Evolutionary conservation across 1,140 invertebrate genomes (phyloP).

Genomic region (Pseudomyrmex sp.): DNA sequence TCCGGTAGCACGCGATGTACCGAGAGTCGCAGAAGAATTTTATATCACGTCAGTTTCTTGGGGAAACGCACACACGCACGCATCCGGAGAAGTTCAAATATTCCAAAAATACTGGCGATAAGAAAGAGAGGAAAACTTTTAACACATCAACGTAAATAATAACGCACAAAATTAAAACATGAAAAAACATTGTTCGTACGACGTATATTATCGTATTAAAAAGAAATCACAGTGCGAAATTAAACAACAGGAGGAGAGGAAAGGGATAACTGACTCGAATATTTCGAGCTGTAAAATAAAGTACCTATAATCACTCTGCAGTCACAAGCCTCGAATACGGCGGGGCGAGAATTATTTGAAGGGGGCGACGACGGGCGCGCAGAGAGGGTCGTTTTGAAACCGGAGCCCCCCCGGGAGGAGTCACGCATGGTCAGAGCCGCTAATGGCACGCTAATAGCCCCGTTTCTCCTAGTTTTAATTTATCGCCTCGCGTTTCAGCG

Average conservation of each 20-base stretch:
- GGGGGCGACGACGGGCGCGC: not conserved
- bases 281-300: not conserved
- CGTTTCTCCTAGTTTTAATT: conserved; percentile 83
- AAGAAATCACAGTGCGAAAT: not conserved
- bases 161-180: not conserved
- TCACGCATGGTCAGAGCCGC: conserved; percentile 80
- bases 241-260: not conserved
- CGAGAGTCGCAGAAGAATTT: conserved; percentile 14
- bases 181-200: not conserved
- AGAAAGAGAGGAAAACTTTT: too few relatives aligned
- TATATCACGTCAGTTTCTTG: conserved; percentile 22
- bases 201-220: too few relatives aligned
- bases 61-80: not conserved
- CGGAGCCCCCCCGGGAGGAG: conserved; percentile 64
- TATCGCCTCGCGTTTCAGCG: conserved; percentile 73
- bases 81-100: not conserved
- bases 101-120: not conserved
- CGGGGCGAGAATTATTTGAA: not conserved
- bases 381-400: conserved; percentile 68
- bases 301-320: not conserved
- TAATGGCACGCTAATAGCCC: conserved; percentile 82
- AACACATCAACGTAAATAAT: not conserved
- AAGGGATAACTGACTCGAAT: not conserved
- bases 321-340: not conserved
- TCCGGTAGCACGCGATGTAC: conserved; percentile 12